Percentiles rank a stretch among this genome's conserved stretches.
phyloP scores from a whole-genome alignment of 2,113 vertebrate species.

The Crotalus viridis region DNA sequence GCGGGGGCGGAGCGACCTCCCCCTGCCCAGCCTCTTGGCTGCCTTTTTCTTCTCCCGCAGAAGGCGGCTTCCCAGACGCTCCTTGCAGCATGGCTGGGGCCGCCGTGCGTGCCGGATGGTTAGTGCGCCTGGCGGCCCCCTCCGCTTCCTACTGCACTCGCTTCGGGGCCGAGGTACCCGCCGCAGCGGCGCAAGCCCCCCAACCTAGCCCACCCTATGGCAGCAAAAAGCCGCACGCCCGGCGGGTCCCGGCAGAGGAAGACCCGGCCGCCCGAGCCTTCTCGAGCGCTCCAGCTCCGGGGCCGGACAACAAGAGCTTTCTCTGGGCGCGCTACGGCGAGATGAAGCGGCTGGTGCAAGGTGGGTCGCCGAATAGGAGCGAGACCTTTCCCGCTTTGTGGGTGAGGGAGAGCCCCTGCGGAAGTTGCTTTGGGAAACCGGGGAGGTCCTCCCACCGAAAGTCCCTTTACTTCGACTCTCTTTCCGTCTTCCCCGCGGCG shows the following conservation, averaged over 20 bases:
- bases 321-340: conserved; percentile 80
- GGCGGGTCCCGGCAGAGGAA: conserved; percentile 8
- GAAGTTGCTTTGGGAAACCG: background rate
- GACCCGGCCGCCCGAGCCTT: conserved; percentile 50
- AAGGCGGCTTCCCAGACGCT: background rate
- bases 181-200: background rate
- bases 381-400: background rate
- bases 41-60: background rate
- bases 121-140: background rate
- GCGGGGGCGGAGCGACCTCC: background rate
- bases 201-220: conserved; percentile 28
- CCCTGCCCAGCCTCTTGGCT: background rate
- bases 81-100: background rate
- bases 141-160: conserved; percentile 32
- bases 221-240: conserved; percentile 42
- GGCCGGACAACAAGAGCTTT: conserved; percentile 62
- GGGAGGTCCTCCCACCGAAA: background rate
- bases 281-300: conserved; percentile 61
- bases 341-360: conserved; percentile 79
- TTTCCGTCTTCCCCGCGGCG: background rate
- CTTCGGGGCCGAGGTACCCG: background rate
- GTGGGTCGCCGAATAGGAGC: conserved; percentile 45
- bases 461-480: background rate
- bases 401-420: background rate
- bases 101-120: background rate